Conservation (phyloP, 2,888 invertebrate species). For the Cantharis rustica region DNA sequence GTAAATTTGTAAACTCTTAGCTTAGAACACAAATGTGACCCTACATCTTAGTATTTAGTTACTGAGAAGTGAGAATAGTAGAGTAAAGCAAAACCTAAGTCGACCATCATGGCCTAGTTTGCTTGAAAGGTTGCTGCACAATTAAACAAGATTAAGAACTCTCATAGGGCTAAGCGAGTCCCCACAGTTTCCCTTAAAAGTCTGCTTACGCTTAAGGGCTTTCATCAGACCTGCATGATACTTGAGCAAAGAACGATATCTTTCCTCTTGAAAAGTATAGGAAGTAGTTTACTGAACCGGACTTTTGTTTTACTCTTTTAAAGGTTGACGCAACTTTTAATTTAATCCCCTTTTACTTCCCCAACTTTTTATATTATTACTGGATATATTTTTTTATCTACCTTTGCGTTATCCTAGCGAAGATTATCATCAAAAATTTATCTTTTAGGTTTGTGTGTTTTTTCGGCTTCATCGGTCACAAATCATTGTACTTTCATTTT, state of each 20-base stretch:
- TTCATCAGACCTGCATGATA: slow-evolving; percentile 24
- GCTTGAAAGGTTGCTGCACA: slow-evolving; percentile 39
- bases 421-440: background rate
- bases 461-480: background rate
- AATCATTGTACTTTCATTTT: background rate
- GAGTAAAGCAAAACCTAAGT: slow-evolving; percentile 21
- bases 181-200: slow-evolving; percentile 33
- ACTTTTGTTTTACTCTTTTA: slow-evolving; percentile 12
- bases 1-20: slow-evolving; percentile 13
- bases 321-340: slow-evolving; percentile 11
- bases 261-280: slow-evolving; percentile 19
- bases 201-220: slow-evolving; percentile 30
- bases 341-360: slow-evolving; percentile 6
- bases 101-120: slow-evolving; percentile 36
- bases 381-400: background rate
- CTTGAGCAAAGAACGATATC: slow-evolving; percentile 22
- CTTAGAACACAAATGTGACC: slow-evolving; percentile 17
- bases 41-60: slow-evolving; percentile 15
- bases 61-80: slow-evolving; percentile 14
- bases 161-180: slow-evolving; percentile 40
- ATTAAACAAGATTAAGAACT: slow-evolving; percentile 49
- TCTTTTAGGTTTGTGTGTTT: background rate
- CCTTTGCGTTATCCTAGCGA: background rate
- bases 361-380: slow-evolving; percentile 3
- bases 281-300: slow-evolving; percentile 18